Conservation (phyloP, 2,113 vertebrate genomes). For the Mesocricetus auratus region DNA sequence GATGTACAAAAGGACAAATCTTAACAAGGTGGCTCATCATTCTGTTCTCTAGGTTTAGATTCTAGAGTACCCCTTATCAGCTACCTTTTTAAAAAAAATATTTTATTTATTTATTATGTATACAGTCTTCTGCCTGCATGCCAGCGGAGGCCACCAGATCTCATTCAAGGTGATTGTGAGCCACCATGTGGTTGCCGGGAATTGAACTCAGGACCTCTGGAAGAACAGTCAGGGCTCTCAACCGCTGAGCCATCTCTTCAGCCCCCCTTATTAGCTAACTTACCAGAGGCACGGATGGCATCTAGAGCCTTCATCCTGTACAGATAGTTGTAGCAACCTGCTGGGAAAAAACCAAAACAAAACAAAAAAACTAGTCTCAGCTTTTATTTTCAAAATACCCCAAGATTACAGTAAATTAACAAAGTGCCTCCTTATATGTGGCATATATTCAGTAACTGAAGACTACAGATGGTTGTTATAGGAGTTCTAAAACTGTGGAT, state of each 20-base stretch:
- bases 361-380: neutral
- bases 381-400: neutral
- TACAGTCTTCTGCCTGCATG: no score
- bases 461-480: neutral
- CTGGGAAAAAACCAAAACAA: slow-evolving; percentile 10
- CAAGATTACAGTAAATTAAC: neutral
- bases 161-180: no score
- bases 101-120: no score
- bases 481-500: neutral
- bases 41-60: neutral
- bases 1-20: neutral
- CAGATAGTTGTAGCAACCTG: slow-evolving; percentile 93
- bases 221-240: no score
- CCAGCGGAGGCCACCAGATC: no score
- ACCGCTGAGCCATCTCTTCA: no score
- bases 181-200: no score
- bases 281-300: slow-evolving; percentile 93
- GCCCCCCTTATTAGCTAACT: slow-evolving; percentile 9
- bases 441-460: neutral
- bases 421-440: neutral
- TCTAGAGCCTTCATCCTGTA: slow-evolving; percentile 98
- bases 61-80: neutral
- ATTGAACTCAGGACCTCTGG: no score
- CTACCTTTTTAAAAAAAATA: no score
- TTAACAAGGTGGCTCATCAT: neutral